These are phyloP conservation scores for Cochlearius cochlearius DNA, from an alignment of 2,113 vertebrate species.

Conservation along the genomic window DNA sequence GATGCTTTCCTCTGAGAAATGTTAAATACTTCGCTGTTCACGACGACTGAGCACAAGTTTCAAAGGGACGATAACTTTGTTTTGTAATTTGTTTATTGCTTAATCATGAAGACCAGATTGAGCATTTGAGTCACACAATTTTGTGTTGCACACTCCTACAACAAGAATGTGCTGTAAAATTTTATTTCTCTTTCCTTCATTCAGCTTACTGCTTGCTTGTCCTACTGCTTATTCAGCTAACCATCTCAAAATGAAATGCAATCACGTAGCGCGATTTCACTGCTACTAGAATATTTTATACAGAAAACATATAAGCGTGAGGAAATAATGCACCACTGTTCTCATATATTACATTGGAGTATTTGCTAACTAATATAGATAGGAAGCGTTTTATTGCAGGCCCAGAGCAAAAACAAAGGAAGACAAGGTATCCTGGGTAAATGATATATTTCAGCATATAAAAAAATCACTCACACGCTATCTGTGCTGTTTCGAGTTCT, in stretches of 20 bases:
- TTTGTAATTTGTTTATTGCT: conserved; percentile 48
- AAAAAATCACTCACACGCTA: background rate
- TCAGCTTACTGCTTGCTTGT: conserved; percentile 36
- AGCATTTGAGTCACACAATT: conserved; percentile 44
- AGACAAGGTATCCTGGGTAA: conserved; percentile 10
- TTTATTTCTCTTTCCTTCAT: conserved; percentile 45
- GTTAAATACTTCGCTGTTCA: conserved; percentile 43
- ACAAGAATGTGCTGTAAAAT: conserved; percentile 46
- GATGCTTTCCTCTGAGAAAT: conserved; percentile 59
- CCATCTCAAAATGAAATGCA: background rate
- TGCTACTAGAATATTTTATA: conserved; percentile 16
- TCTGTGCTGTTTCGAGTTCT: background rate
- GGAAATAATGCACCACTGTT: background rate
- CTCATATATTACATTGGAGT: background rate
- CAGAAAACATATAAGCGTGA: conserved; percentile 30
- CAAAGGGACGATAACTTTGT: conserved; percentile 47
- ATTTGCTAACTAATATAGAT: conserved; percentile 54
- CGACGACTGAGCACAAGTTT: conserved; percentile 42
- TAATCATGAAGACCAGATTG: conserved; percentile 52
- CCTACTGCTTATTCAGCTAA: conserved; percentile 60
- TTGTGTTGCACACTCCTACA: conserved; percentile 19
- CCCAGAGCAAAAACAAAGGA: conserved; percentile 62
- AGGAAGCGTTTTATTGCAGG: conserved; percentile 51
- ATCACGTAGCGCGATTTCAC: conserved; percentile 3
- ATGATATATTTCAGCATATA: background rate